Evolutionary conservation across 2,797 vertebrate genomes (phyloP).

Genomic region (Lutra lutra): DNA sequence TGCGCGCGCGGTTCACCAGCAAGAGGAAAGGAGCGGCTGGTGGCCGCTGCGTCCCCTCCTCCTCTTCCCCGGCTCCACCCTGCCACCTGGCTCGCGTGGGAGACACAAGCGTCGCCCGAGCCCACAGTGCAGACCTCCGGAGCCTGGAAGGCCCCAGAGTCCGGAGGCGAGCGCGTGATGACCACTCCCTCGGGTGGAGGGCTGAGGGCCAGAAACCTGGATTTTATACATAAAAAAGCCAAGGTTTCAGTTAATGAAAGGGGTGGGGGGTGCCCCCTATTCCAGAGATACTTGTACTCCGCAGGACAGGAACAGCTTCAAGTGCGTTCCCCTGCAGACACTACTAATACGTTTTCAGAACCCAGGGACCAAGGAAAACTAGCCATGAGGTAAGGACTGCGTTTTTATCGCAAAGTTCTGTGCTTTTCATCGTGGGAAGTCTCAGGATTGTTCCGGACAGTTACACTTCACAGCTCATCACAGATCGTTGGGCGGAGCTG

Average conservation of each 20-base stretch:
- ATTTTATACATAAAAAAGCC: background rate
- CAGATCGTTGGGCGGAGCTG: background rate
- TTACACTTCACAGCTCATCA: background rate
- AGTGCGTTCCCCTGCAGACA: background rate
- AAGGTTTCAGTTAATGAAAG: background rate
- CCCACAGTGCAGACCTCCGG: background rate
- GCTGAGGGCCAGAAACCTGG: background rate
- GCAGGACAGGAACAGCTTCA: background rate
- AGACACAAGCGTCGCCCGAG: background rate
- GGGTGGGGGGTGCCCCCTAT: background rate
- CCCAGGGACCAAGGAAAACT: background rate
- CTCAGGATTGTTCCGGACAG: background rate
- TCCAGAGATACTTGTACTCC: background rate
- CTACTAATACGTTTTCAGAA: background rate
- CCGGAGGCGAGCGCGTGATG: background rate
- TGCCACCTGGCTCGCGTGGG: accelerated
- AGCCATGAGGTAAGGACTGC: background rate
- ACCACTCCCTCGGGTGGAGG: background rate
- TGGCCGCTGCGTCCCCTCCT: background rate
- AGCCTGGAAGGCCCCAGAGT: background rate
- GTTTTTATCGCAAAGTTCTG: background rate
- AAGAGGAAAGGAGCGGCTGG: too few species aligned
- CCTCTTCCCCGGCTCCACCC: too few species aligned
- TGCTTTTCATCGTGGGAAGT: background rate
- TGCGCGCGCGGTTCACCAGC: accelerated